phyloP scores from a whole-genome alignment of 2,113 vertebrate species.

The Tragelaphus buxtoni region DNA sequence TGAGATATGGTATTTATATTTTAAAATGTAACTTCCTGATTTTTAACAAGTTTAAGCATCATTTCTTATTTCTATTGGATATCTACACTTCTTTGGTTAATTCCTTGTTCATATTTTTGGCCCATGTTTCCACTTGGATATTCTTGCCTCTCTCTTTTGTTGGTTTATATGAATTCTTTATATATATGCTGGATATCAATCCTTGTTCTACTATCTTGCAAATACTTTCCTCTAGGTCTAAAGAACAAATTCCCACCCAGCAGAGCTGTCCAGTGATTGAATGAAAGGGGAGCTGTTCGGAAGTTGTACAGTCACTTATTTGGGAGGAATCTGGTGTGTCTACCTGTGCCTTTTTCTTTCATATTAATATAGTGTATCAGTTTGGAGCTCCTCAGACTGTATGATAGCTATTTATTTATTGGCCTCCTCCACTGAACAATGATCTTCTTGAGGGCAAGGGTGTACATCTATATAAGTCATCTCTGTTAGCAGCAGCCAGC shows the following conservation, averaged over 20 bases:
- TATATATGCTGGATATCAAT: background rate
- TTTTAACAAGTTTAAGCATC: background rate
- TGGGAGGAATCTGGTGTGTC: background rate
- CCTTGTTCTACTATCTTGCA: background rate
- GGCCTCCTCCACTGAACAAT: background rate
- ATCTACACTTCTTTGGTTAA: slow-evolving; percentile 11
- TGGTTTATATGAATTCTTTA: background rate
- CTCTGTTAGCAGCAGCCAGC: background rate
- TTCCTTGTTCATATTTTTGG: background rate
- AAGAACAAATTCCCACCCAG: background rate
- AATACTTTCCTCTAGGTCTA: background rate
- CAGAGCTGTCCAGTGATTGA: background rate
- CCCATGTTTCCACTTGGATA: background rate
- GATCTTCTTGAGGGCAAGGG: background rate
- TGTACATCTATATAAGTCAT: background rate
- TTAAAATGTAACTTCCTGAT: background rate
- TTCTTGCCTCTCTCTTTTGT: background rate
- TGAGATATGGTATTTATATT: background rate
- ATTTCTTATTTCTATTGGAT: background rate
- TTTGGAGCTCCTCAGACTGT: background rate
- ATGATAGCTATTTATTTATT: background rate
- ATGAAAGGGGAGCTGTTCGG: background rate
- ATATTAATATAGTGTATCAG: background rate
- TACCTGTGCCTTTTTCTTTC: background rate
- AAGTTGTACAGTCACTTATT: background rate